Base-by-base conservation (phyloP, 53 echinoderm and acorn worm genomes). In the Echinometra lucunter region DNA sequence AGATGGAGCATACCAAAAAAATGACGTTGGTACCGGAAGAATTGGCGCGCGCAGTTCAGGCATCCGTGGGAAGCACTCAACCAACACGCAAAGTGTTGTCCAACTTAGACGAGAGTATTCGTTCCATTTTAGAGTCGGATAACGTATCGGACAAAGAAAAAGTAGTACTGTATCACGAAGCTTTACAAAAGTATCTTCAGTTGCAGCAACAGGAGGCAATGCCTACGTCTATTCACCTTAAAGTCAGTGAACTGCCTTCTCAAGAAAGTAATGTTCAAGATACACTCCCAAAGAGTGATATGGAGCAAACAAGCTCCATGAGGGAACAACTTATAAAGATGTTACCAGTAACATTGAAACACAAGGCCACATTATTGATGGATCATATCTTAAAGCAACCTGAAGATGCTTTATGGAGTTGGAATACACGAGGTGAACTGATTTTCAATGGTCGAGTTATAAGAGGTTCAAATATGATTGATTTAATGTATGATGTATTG, bases 11-110 rank as follows among this genome's bases (percentile, higher is more conserved):
- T 63, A 58, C 96, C 13, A 96, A 96, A 91, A 98, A 98, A 95
- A 95, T 96, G 96, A 95, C 96, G n/a, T 66, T 98, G 0, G 97
- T 98, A 32, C 97, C 97, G 13, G 92, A 95, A 9, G 95, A 96
- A 32, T 74, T 97, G 19, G 89, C 95, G 0, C 42, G 94, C 1
- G 94, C 89, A 56, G 56, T 97, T 15, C 95, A 98, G 15, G 94
- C 96, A 37, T 49, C 66, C 32, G 66, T n/a, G 7, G 44, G 60
- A 11, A 89, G 12, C 19, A 44, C 18, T 67, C 89, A 94, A 23
- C 93, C 90, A 27, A 83, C 66, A 11, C 90, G 69, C 13, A 63
- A 37, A 0, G 94, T 32, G 17, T 66, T 95, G 35, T 40, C 88
- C 8, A 72, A 91, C n/a, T 74, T 96, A 57, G 95, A 95, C 58